Conservation (phyloP, 2,888 invertebrate species). For the Griposia aprilina region DNA sequence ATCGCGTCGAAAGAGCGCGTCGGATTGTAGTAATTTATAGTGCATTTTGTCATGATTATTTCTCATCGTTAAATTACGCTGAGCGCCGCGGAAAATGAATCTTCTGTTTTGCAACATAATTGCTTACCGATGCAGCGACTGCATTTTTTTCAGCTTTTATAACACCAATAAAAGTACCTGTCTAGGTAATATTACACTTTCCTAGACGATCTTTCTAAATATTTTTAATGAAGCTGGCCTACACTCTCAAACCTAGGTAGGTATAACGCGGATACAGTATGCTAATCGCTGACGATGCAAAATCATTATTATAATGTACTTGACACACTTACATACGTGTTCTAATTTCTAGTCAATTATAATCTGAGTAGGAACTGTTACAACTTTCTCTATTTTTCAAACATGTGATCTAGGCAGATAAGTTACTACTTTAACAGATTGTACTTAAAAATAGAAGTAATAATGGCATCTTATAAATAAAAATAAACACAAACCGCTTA, state of each 20-base stretch:
- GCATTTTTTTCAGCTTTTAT: conserved; percentile 1
- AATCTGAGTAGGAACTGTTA: conserved; percentile 12
- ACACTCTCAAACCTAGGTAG: background rate
- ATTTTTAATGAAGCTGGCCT: background rate
- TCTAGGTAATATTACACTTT: too few species aligned
- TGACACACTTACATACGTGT: conserved; percentile 32
- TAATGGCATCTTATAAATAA: too few species aligned
- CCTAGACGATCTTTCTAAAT: conserved; percentile 7
- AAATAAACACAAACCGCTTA: too few species aligned
- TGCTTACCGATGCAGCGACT: background rate
- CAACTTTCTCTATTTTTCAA: conserved; percentile 37
- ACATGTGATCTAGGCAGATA: background rate
- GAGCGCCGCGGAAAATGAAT: background rate
- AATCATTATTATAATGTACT: conserved; percentile 44
- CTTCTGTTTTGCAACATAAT: conserved; percentile 3
- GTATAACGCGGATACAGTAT: conserved; percentile 2
- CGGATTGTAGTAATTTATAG: background rate
- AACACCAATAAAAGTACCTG: background rate
- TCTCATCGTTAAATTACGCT: background rate
- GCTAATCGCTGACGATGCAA: conserved; percentile 29
- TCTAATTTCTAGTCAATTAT: conserved; percentile 35
- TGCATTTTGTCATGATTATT: conserved; percentile 13
- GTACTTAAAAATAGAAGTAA: too few species aligned
- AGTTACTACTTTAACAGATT: too few species aligned
- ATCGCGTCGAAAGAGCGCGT: background rate